Base-by-base conservation (phyloP, 2,113 vertebrate species). In the Serinus canaria region DNA sequence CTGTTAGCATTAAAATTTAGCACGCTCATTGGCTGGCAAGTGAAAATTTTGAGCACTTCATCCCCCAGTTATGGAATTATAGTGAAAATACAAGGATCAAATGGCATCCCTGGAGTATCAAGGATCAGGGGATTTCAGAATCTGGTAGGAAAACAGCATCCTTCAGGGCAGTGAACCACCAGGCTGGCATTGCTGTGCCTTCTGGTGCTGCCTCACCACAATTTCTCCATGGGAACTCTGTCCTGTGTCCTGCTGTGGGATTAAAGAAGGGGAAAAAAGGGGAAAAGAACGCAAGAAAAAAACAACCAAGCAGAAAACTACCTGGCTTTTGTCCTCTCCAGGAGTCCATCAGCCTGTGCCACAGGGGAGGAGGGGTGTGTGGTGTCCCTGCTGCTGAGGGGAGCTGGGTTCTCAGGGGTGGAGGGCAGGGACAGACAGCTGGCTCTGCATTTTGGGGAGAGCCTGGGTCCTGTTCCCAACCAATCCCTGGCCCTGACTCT, bases 181-280 rank as follows among this genome's bases (percentile, higher is more conserved):
- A 72, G 24, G 52, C 35, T 63, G 59, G 50, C 28, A 1, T 21
- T 27, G 2, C 59, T 31, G 66, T 27, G 63, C 21, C 47, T 55
- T 13, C 62, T 55, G n/a, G 0, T 55, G 70, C 70, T n/a, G 69
- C 85, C 53, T 78, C 82, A 25, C 22, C 24, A 17, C 30, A 1
- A 7, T 10, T 43, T 21, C n/a, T 31, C 22, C 30, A 1, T 0
- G 30, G 27, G 25, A 59, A 52, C 1, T 35, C 46, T 30, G 1
- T 16, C 37, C 20, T 16, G 1, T 20, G 13, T 63, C 58, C 83
- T 73, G 30, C 28, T 18, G 21, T 22, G 50, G 47, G 39, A 25
- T 39, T 68, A 11, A 72, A 60, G 58, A 35, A 10, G 13, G 49
- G 14, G 7, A 7, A 10, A n/a, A 20, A 3, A 0, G 5, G 10